These are phyloP conservation scores for Eonycteris spelaea DNA, from an alignment of 2,113 vertebrate genomes.

Conservation along the genomic window DNA sequence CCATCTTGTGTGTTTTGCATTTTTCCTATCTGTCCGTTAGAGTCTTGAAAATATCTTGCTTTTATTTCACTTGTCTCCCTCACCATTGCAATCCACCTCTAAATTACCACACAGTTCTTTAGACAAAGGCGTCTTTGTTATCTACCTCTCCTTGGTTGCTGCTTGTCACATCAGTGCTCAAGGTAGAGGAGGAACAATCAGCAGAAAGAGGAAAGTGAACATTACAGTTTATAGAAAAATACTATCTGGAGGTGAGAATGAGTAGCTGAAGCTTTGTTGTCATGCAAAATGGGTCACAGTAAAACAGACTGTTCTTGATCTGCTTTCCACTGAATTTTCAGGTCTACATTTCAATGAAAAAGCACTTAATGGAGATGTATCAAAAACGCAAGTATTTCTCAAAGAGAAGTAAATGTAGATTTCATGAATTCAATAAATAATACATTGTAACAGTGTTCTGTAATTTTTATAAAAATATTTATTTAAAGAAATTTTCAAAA, in stretches of 20 bases:
- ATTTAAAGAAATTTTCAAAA: slow-evolving; percentile 51
- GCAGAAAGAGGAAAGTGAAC: not conserved
- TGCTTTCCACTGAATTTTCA: not conserved
- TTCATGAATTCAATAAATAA: slow-evolving; percentile 63
- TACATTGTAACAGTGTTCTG: slow-evolving; percentile 35
- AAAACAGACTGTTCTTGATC: not conserved
- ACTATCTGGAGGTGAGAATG: not conserved
- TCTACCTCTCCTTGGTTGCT: not conserved
- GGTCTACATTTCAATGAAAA: not conserved
- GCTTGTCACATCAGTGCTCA: not conserved
- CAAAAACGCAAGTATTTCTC: slow-evolving; percentile 53
- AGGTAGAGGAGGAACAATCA: not conserved
- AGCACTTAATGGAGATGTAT: slow-evolving; percentile 29
- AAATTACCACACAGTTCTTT: not conserved
- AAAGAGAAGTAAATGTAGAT: slow-evolving; percentile 54
- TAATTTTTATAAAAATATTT: slow-evolving; percentile 56
- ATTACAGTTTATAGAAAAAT: not conserved
- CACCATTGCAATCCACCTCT: not conserved
- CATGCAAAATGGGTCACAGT: not conserved
- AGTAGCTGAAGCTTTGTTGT: not conserved
- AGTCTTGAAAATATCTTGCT: not conserved
- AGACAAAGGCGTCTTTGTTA: not conserved
- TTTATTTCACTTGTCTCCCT: not conserved
- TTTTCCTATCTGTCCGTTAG: not conserved
- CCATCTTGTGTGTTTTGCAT: not conserved